phyloP scores from a whole-genome alignment of 2,888 invertebrate genomes.

The Seira sanloemensis region DNA sequence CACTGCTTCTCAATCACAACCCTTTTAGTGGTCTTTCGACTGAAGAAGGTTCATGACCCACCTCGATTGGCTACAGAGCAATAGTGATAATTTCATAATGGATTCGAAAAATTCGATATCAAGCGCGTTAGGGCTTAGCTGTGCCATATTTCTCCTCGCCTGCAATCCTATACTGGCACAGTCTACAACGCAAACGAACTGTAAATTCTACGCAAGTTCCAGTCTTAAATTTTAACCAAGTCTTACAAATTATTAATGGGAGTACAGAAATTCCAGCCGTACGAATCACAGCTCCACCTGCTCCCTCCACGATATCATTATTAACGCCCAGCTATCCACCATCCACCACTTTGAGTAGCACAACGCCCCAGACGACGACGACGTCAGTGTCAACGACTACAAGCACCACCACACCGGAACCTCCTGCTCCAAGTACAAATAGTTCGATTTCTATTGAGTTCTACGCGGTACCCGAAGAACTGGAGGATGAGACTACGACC shows the following conservation, averaged over 20 bases:
- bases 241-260: conserved; percentile 26
- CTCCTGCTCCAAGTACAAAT: conserved; percentile 2
- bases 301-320: background rate
- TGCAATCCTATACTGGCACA: background rate
- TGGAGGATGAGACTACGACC: background rate
- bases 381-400: background rate
- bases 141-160: background rate
- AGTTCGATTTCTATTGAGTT: background rate
- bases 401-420: background rate
- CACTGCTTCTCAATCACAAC: background rate
- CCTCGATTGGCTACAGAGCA: background rate
- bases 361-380: background rate
- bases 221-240: conserved; percentile 29
- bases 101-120: background rate
- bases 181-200: background rate
- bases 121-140: background rate
- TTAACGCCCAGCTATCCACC: background rate
- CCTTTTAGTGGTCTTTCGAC: background rate
- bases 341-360: background rate
- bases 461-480: background rate
- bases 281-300: background rate
- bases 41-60: background rate
- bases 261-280: background rate
- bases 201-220: conserved; percentile 3
- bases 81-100: background rate